Percentiles rank a stretch among this genome's conserved stretches.
Evolutionary conservation across 1,140 invertebrate species (phyloP).

Genomic region (Caenorhabditis tropicalis): DNA sequence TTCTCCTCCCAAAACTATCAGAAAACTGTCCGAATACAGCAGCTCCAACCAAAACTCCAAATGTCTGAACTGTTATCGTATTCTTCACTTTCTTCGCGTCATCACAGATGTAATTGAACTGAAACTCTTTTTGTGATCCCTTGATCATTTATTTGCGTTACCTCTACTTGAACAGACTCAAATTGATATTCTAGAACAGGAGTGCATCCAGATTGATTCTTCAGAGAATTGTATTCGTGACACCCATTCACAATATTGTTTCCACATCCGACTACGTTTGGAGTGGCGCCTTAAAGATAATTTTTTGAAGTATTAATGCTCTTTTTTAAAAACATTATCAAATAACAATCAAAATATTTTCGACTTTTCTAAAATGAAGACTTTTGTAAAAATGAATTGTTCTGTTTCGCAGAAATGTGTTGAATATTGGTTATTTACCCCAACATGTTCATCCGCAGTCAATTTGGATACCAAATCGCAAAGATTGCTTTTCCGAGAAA

Average conservation of each 20-base stretch:
- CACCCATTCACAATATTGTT: neutral
- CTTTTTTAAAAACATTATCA: no score
- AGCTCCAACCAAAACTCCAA: constrained; percentile 51
- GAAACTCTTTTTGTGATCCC: neutral
- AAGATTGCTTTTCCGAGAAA: no score
- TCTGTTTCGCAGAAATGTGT: no score
- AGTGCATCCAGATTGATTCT: neutral
- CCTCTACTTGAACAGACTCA: constrained; percentile 51
- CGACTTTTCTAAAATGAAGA: no score
- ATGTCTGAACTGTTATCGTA: constrained; percentile 51
- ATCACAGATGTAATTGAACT: constrained; percentile 55
- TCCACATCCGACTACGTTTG: constrained; percentile 30
- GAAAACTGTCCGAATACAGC: constrained; percentile 52
- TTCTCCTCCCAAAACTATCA: constrained; percentile 51
- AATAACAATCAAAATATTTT: no score
- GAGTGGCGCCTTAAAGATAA: neutral
- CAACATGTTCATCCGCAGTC: no score
- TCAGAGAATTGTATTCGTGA: neutral
- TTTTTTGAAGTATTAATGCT: no score
- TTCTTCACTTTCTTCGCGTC: constrained; percentile 52
- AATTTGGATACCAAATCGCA: no score
- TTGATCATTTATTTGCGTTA: neutral
- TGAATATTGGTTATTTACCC: no score
- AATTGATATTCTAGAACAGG: constrained; percentile 18
- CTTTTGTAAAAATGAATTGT: no score